Evolutionary conservation across 2,888 invertebrate genomes (phyloP).

Genomic region (Gymnosoma rotundatum): DNA sequence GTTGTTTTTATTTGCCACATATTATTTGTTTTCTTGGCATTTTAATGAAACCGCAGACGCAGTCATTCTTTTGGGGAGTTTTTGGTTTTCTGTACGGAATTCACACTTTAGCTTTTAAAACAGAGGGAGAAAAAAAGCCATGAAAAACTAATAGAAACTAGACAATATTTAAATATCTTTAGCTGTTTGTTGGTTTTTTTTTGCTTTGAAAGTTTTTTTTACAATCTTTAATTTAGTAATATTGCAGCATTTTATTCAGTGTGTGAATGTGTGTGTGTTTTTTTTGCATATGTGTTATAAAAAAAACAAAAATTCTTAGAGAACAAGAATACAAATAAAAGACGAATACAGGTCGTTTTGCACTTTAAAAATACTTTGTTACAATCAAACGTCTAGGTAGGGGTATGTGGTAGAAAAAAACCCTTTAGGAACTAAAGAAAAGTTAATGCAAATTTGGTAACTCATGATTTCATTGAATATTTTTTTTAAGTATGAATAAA

Average conservation of each 20-base stretch:
- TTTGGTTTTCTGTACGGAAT: constrained; percentile 6
- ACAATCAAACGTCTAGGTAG: constrained; percentile 25
- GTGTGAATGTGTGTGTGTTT: neutral
- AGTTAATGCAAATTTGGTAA: no score
- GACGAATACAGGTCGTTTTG: constrained; percentile 40
- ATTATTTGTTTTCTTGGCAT: constrained; percentile 68
- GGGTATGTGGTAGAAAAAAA: neutral
- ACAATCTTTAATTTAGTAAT: constrained; percentile 39
- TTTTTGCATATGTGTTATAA: constrained; percentile 1
- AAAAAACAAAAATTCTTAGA: constrained; percentile 2
- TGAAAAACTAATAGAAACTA: constrained; percentile 32
- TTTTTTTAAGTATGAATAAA: no score
- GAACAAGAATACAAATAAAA: constrained; percentile 2
- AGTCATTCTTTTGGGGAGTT: constrained; percentile 51
- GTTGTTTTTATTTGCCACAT: constrained; percentile 57
- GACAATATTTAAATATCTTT: constrained; percentile 48
- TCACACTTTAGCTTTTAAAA: neutral
- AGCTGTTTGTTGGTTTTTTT: constrained; percentile 12
- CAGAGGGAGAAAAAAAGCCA: neutral
- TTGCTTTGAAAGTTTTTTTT: constrained; percentile 1
- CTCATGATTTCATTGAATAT: no score
- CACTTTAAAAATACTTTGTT: constrained; percentile 32
- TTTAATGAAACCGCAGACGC: constrained; percentile 72
- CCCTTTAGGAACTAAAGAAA: neutral
- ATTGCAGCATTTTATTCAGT: constrained; percentile 49